phyloP scores from a whole-genome alignment of 2,888 invertebrate genomes.

The Aphodius granarius region DNA sequence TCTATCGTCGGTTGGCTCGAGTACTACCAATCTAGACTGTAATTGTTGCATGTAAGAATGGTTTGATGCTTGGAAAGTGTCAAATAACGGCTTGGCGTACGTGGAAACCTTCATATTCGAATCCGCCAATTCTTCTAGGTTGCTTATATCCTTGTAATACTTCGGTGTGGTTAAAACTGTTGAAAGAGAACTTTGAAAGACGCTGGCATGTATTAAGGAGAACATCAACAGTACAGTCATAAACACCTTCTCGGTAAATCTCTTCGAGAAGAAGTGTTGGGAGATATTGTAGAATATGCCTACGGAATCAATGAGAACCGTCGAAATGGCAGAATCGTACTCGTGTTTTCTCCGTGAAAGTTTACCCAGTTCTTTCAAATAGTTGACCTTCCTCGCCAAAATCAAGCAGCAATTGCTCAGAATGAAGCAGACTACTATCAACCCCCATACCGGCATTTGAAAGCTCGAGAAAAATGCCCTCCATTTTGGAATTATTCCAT shows the following conservation, averaged over 20 bases:
- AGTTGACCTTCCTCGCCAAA: slow-evolving; percentile 26
- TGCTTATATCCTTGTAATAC: slow-evolving; percentile 51
- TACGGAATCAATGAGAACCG: slow-evolving; percentile 43
- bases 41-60: slow-evolving; percentile 44
- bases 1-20: slow-evolving; percentile 39
- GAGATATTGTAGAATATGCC: slow-evolving; percentile 50
- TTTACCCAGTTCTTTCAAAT: neutral
- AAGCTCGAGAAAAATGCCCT: slow-evolving; percentile 50
- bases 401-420: slow-evolving; percentile 17
- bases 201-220: slow-evolving; percentile 51
- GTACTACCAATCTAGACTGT: slow-evolving; percentile 44
- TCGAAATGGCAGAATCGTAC: slow-evolving; percentile 28
- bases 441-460: slow-evolving; percentile 47
- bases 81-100: slow-evolving; percentile 50
- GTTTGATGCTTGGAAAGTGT: slow-evolving; percentile 48
- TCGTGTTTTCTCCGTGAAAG: neutral
- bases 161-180: slow-evolving; percentile 51
- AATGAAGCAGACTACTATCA: slow-evolving; percentile 40
- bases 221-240: slow-evolving; percentile 39
- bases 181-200: slow-evolving; percentile 53
- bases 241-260: slow-evolving; percentile 49
- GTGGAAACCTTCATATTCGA: slow-evolving; percentile 47
- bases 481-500: slow-evolving; percentile 50
- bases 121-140: slow-evolving; percentile 47
- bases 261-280: slow-evolving; percentile 46